A percentile compares a stretch with the other conserved stretches of the same genome.
These are phyloP conservation scores for Leptinotarsa peninsularis DNA, from an alignment of 2,888 invertebrate species.

Conservation along the genomic window DNA sequence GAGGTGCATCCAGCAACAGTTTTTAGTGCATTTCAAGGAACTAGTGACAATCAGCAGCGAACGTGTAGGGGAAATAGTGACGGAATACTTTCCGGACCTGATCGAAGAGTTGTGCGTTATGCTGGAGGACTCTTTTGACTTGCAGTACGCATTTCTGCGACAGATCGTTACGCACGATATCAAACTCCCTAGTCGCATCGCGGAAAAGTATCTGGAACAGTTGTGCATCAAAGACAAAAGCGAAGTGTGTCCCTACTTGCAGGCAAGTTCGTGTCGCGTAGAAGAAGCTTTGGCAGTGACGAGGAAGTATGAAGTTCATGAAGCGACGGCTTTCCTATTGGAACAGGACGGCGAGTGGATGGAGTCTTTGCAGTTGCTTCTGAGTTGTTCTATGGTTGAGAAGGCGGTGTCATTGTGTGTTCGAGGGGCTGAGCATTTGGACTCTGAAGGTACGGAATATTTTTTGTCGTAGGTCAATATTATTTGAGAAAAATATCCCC, in stretches of 20 bases:
- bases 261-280: constrained; percentile 71
- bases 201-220: constrained; percentile 74
- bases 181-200: constrained; percentile 67
- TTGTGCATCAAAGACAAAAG: constrained; percentile 71
- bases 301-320: constrained; percentile 71
- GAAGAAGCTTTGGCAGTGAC: constrained; percentile 76
- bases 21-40: constrained; percentile 66
- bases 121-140: constrained; percentile 64
- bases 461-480: no score
- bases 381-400: constrained; percentile 64
- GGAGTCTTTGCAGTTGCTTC: constrained; percentile 76
- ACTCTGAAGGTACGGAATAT: constrained; percentile 54
- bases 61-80: constrained; percentile 74
- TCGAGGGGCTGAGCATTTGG: constrained; percentile 66
- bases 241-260: constrained; percentile 65
- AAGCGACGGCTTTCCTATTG: constrained; percentile 78
- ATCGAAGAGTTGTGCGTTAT: constrained; percentile 66
- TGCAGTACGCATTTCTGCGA: constrained; percentile 71
- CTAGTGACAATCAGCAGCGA: constrained; percentile 73
- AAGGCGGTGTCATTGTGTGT: constrained; percentile 65
- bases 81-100: constrained; percentile 69
- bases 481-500: no score
- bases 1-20: constrained; percentile 66
- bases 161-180: constrained; percentile 67
- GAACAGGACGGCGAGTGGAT: constrained; percentile 81